These are phyloP conservation scores for Siniperca chuatsi DNA, from an alignment of 2,113 vertebrate species.

Conservation along the genomic window DNA sequence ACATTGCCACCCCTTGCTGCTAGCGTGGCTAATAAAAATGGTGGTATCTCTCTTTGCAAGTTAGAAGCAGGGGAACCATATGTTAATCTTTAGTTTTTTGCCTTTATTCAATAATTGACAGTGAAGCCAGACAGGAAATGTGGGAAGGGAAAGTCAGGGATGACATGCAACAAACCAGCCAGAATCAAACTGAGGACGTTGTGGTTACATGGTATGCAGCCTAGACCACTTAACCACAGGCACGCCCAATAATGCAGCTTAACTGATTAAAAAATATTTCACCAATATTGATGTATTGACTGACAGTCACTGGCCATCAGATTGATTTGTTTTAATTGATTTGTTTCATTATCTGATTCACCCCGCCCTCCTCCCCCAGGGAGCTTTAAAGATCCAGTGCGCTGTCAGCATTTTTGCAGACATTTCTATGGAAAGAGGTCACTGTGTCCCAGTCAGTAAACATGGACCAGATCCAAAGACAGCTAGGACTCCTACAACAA, in stretches of 20 bases:
- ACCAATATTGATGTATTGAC: constrained; percentile 41
- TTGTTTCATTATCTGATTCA: constrained; percentile 58
- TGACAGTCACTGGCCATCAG: constrained; percentile 9
- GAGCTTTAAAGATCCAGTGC: constrained; percentile 18
- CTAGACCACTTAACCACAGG: neutral
- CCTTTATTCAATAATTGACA: neutral
- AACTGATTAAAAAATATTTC: constrained; percentile 30
- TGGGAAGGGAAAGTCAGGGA: neutral
- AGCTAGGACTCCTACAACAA: neutral
- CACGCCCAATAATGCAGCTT: neutral
- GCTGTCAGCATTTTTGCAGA: constrained; percentile 46
- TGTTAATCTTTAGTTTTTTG: neutral
- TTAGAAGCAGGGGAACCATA: neutral
- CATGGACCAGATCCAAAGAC: constrained; percentile 11
- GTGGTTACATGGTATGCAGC: neutral
- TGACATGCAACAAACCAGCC: neutral
- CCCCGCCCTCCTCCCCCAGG: neutral
- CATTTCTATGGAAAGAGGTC: constrained; percentile 43
- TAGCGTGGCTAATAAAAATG: neutral
- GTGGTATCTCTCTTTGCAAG: neutral
- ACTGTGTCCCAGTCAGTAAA: constrained; percentile 30
- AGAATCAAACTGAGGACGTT: neutral
- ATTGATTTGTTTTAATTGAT: constrained; percentile 61
- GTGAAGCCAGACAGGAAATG: neutral
- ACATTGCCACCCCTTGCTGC: too few species aligned